Evolutionary conservation across 2,888 invertebrate genomes (phyloP).

Genomic region (Tinea pellionella): DNA sequence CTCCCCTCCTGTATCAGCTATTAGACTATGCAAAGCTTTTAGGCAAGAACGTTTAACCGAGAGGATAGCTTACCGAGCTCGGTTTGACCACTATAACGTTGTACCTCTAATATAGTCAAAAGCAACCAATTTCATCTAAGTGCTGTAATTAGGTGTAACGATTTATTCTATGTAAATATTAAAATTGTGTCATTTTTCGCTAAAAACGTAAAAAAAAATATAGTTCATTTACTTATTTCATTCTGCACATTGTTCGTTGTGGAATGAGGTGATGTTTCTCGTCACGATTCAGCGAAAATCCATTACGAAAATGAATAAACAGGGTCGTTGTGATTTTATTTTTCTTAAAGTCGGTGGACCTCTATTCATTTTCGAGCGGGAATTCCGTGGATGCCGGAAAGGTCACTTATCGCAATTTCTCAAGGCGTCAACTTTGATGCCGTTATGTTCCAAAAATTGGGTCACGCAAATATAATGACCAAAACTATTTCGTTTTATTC

Average conservation of each 20-base stretch:
- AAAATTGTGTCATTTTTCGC: not conserved
- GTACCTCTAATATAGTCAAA: not conserved
- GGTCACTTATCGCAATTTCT: conserved; percentile 13
- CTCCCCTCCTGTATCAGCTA: not conserved
- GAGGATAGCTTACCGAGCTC: not conserved
- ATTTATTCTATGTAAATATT: not conserved
- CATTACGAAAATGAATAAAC: conserved; percentile 40
- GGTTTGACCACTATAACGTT: not conserved
- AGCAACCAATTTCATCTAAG: not conserved
- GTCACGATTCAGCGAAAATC: conserved; percentile 19
- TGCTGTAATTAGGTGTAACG: not conserved
- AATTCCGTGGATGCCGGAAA: conserved; percentile 1
- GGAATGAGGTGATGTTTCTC: conserved; percentile 1
- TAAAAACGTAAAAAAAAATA: not conserved
- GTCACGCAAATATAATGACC: not conserved
- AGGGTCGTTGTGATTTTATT: conserved; percentile 22
- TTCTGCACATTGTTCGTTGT: not conserved
- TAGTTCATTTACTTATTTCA: not conserved
- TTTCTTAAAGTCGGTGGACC: conserved; percentile 22
- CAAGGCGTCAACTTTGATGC: not conserved
- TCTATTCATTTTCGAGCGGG: conserved; percentile 5
- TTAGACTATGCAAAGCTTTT: conserved; percentile 8
- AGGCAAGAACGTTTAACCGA: not conserved
- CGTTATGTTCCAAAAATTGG: not conserved
- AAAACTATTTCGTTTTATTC: not conserved